Evolutionary conservation across 2,113 vertebrate genomes (phyloP), one percentile per base, ranked within the genome.

Genomic region (Solea senegalensis): DNA sequence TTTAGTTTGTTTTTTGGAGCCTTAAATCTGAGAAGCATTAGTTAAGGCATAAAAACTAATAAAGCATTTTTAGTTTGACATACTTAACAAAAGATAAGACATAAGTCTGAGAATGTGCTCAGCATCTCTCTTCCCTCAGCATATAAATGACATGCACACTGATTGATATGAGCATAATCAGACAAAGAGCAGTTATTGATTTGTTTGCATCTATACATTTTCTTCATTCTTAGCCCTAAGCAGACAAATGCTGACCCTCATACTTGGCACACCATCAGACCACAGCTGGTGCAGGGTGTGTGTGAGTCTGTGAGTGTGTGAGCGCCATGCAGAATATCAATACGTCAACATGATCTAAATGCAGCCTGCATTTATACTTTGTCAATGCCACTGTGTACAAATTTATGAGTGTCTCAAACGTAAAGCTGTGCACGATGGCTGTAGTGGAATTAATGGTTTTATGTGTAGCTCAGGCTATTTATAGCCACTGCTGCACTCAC

Each of bases 391-490:
- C 46, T 58, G 49, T 64, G 66, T 27, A n/a, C 74, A 51, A 8
- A 39, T 81, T 45, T 65, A 28, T 69, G 34, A 61, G 49, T 21
- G 7, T 2, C 13, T 53, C 11, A 55, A 28, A 60, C 0, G 8
- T 45, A n/a, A 60, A 34, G 39, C 41, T 40, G 39, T 62, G 56
- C 48, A n/a, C 14, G 41, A 52, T 44, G 53, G 2, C 41, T 39
- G 16, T 0, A 13, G 21, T 65, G 9, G 53, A 62, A 69, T 9
- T 2, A 71, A 74, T 74, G 62, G 65, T 9, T 84, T 80, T 63
- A 54, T 72, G 46, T 81, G 56, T 28, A 55, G 67, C 74, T 67
- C 43, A 28, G 51, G 21, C 69, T 89, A 89, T 88, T 86, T 72
- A 85, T 88, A 89, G 76, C 16, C 48, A 2, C 9, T 28, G 41